Evolutionary conservation across 2,797 vertebrate genomes (phyloP).

Genomic region (Champsocephalus gunnari): DNA sequence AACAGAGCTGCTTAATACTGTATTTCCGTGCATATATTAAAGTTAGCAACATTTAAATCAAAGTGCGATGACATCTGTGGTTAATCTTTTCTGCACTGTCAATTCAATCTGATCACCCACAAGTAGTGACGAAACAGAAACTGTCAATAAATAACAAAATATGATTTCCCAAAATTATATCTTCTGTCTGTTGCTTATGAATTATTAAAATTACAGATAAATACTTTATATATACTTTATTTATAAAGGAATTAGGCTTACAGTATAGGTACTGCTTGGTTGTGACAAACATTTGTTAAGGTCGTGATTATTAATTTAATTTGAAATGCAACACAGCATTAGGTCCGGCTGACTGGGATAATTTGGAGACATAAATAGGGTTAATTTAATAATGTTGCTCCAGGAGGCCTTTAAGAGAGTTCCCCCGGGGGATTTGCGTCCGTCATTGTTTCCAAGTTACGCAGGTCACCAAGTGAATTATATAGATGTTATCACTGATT

Average conservation of each 20-base stretch:
- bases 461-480: slow-evolving; percentile 56
- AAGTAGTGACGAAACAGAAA: background rate
- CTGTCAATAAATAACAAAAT: background rate
- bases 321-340: background rate
- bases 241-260: background rate
- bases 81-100: background rate
- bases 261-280: background rate
- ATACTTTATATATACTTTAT: background rate
- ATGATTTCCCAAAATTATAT: background rate
- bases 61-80: background rate
- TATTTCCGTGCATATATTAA: background rate
- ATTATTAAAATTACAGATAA: background rate
- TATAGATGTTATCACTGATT: slow-evolving; percentile 53
- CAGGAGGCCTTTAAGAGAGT: slow-evolving; percentile 23
- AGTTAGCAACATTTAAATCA: slow-evolving; percentile 7
- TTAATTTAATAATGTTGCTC: slow-evolving; percentile 47
- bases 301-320: slow-evolving; percentile 20
- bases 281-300: background rate
- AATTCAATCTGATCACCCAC: slow-evolving; percentile 11
- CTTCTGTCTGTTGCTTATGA: slow-evolving; percentile 2
- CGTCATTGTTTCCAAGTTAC: slow-evolving; percentile 51
- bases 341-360: slow-evolving; percentile 25
- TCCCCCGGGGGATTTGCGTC: slow-evolving; percentile 9
- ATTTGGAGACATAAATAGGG: slow-evolving; percentile 43
- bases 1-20: slow-evolving; percentile 5